These are phyloP conservation scores for Coptotermes formosanus DNA, from an alignment of 1,140 invertebrate genomes.

Conservation along the genomic window DNA sequence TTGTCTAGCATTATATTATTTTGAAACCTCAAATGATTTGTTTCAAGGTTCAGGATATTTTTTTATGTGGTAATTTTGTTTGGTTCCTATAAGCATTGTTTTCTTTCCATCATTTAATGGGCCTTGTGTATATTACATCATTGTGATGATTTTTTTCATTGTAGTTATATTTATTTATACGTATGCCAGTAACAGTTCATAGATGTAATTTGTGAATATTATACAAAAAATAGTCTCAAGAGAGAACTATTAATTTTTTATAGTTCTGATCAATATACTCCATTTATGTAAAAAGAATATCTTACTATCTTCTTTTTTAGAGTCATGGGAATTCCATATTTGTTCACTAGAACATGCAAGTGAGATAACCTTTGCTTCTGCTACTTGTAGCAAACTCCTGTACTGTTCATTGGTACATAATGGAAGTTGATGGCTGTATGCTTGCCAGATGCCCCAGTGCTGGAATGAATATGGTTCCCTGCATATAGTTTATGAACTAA, in stretches of 20 bases:
- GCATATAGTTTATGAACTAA: no score
- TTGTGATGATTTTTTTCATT: constrained; percentile 1
- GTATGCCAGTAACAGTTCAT: neutral
- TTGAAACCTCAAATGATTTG: neutral
- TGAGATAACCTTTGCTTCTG: no score
- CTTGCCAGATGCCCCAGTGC: no score
- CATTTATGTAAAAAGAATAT: neutral
- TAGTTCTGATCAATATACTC: constrained; percentile 16
- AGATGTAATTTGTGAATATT: constrained; percentile 14
- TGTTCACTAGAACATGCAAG: neutral
- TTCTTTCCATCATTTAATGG: neutral
- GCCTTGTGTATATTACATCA: neutral
- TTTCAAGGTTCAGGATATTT: neutral
- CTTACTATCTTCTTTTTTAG: neutral
- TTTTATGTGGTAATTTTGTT: neutral
- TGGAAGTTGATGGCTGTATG: no score
- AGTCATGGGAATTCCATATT: neutral
- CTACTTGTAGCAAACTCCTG: no score
- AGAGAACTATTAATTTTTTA: constrained; percentile 14
- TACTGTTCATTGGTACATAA: no score
- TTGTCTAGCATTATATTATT: neutral
- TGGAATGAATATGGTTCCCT: no score
- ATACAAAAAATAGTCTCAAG: constrained; percentile 14
- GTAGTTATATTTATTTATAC: constrained; percentile 17
- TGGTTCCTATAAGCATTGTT: neutral